phyloP scores from a whole-genome alignment of 2,113 vertebrate species.

The Pantherophis guttatus region DNA sequence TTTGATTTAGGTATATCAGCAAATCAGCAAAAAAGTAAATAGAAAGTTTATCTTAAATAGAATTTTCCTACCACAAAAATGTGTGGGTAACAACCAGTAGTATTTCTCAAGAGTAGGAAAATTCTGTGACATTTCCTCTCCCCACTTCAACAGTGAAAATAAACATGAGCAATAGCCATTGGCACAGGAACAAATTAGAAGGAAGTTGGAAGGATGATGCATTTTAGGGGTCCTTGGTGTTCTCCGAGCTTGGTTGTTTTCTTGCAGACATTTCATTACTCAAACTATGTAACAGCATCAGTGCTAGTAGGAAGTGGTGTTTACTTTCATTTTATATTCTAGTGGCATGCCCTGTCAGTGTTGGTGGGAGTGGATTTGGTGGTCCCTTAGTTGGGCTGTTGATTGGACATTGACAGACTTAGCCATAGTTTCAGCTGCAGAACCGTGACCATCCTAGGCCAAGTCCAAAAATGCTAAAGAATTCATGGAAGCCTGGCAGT shows the following conservation, averaged over 20 bases:
- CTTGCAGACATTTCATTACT: not conserved
- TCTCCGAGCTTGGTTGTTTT: not conserved
- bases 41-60: not conserved
- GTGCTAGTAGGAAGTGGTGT: not conserved
- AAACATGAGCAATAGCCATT: not conserved
- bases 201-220: not conserved
- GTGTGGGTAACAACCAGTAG: not conserved
- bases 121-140: not conserved
- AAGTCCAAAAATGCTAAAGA: too few species aligned
- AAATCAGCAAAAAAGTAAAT: not conserved
- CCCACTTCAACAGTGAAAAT: not conserved
- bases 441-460: not conserved
- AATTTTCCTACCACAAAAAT: not conserved
- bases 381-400: not conserved
- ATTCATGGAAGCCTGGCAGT: too few species aligned
- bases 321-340: not conserved
- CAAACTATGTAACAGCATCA: not conserved
- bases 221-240: not conserved
- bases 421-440: not conserved
- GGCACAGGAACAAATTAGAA: too few species aligned
- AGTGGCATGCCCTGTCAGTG: not conserved
- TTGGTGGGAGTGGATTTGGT: not conserved
- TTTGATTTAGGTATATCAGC: not conserved
- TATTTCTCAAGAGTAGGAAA: not conserved
- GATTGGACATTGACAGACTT: not conserved